A percentile compares a stretch with the other conserved stretches of the same genome.
Evolutionary conservation across 2,797 vertebrate species (phyloP).

Genomic region (Peromyscus nudipes): DNA sequence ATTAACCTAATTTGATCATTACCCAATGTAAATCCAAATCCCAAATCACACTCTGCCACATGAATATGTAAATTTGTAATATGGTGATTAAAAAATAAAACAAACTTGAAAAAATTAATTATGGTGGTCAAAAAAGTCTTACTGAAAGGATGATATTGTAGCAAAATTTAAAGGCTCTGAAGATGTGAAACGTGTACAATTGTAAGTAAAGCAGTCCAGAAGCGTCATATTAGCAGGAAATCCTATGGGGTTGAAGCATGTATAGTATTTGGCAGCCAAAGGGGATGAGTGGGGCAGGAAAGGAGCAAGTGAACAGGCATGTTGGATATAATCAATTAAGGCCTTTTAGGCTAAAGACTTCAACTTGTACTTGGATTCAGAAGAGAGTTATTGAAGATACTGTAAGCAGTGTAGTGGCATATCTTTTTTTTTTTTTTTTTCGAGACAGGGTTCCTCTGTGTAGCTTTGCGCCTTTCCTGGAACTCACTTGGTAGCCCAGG

Average conservation of each 20-base stretch:
- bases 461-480: too few relatives aligned
- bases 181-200: background rate
- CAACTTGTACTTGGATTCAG: background rate
- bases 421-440: too few relatives aligned
- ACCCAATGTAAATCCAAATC: background rate
- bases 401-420: background rate
- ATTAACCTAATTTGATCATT: background rate
- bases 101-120: background rate
- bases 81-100: background rate
- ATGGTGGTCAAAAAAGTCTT: background rate
- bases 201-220: background rate
- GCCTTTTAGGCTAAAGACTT: background rate
- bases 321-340: background rate
- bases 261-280: background rate
- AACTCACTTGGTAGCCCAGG: too few relatives aligned
- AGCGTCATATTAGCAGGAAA: background rate
- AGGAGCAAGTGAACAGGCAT: background rate
- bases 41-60: background rate
- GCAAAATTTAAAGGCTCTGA: constrained; percentile 2
- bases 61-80: background rate
- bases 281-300: background rate
- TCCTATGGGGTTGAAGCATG: background rate
- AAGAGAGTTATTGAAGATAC: background rate
- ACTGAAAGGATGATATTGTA: background rate
- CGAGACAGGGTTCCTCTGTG: too few relatives aligned